Conservation (phyloP, 2,888 invertebrate species). For the Phasia obesa region DNA sequence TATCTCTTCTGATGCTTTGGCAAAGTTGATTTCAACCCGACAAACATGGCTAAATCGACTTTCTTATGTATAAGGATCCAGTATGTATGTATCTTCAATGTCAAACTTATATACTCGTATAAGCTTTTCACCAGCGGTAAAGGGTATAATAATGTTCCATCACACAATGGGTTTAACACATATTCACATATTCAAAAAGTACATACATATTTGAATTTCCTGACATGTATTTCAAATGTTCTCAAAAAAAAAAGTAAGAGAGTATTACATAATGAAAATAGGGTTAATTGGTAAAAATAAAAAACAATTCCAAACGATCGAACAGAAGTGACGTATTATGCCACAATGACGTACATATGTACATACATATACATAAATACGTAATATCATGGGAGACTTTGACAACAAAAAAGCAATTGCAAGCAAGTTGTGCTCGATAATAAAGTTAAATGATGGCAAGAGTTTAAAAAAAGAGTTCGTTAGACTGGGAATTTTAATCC, state of each 20-base stretch:
- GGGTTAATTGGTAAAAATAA: conserved; percentile 42
- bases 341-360: conserved; percentile 74
- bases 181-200: too few relatives aligned
- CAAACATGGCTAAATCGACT: too few relatives aligned
- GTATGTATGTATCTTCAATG: too few relatives aligned
- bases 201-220: neutral
- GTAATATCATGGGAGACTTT: conserved; percentile 74
- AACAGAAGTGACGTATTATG: conserved; percentile 72
- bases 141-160: too few relatives aligned
- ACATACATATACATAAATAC: too few relatives aligned
- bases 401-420: conserved; percentile 48
- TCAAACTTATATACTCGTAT: too few relatives aligned
- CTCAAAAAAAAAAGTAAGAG: neutral
- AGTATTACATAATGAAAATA: conserved; percentile 30
- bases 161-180: too few relatives aligned
- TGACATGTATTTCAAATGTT: neutral
- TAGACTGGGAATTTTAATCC: conserved; percentile 59
- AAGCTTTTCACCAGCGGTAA: too few relatives aligned
- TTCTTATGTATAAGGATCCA: too few relatives aligned
- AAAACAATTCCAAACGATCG: conserved; percentile 53
- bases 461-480: conserved; percentile 63
- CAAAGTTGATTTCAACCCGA: too few relatives aligned
- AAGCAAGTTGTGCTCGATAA: conserved; percentile 58
- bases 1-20: too few relatives aligned
- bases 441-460: conserved; percentile 65